A percentile compares a stretch with the other conserved stretches of the same genome.
phyloP scores from a whole-genome alignment of 2,113 vertebrate genomes.

The Myrmophylax atrothorax region DNA sequence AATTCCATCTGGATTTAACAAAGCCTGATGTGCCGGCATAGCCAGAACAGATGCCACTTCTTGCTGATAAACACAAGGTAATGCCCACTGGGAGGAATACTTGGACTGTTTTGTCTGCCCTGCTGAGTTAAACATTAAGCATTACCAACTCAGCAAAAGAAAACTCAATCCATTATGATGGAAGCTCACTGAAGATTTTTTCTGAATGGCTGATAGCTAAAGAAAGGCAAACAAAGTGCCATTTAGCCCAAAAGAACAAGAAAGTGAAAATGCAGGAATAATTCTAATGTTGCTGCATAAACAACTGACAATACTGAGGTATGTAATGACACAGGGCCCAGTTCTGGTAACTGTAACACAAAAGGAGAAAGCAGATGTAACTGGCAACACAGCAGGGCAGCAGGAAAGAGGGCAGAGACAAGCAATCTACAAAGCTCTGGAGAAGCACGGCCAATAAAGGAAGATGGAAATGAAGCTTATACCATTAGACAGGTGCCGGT shows the following conservation, averaged over 20 bases:
- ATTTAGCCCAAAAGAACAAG: background rate
- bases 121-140: slow-evolving; percentile 7
- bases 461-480: slow-evolving; percentile 17
- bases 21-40: background rate
- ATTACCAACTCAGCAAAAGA: background rate
- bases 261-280: background rate
- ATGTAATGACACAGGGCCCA: background rate
- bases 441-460: background rate
- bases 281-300: background rate
- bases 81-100: slow-evolving; percentile 4
- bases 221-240: slow-evolving; percentile 1
- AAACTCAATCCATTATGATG: background rate
- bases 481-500: slow-evolving; percentile 92
- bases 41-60: slow-evolving; percentile 19
- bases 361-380: background rate
- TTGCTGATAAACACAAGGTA: slow-evolving; percentile 33
- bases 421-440: background rate
- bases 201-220: background rate
- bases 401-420: background rate
- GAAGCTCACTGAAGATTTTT: slow-evolving; percentile 14
- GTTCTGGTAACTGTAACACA: background rate
- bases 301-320: background rate
- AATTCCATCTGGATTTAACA: slow-evolving; percentile 23
- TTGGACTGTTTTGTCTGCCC: background rate
- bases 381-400: background rate